Evolutionary conservation across 2,888 invertebrate genomes (phyloP).

Genomic region (Hirtodrosophila duncani): DNA sequence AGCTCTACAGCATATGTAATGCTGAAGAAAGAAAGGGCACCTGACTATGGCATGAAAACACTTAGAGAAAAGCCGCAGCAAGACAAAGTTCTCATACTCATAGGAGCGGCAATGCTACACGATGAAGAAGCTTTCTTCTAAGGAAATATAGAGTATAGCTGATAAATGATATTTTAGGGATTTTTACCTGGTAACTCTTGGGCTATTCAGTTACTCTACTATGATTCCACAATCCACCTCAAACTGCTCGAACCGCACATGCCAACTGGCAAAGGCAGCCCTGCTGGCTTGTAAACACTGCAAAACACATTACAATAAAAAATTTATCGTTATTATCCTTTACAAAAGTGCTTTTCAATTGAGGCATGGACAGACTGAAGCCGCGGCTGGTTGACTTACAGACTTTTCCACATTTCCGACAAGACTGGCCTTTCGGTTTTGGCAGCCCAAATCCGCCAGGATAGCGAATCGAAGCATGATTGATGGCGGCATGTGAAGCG

Average conservation of each 20-base stretch:
- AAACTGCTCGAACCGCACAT: conserved; percentile 17
- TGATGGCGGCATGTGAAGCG: conserved; percentile 45
- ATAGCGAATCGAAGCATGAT: conserved; percentile 43
- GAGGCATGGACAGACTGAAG: conserved; percentile 46
- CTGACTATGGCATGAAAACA: no score
- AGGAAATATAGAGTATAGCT: no score
- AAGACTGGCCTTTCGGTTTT: conserved; percentile 5
- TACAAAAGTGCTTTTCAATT: conserved; percentile 74
- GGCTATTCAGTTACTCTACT: no score
- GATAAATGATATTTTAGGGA: no score
- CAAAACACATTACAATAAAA: conserved; percentile 72
- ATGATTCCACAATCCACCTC: no score
- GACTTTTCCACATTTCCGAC: conserved; percentile 16
- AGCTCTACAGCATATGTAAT: not conserved
- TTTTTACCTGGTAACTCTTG: no score
- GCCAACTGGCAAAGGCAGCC: conserved; percentile 30
- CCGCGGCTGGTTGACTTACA: conserved; percentile 33
- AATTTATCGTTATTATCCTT: conserved; percentile 74
- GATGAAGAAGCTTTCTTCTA: no score
- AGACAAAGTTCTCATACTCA: no score
- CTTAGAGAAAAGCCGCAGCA: no score
- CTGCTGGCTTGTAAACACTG: conserved; percentile 61
- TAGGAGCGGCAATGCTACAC: no score
- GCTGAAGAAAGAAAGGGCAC: no score
- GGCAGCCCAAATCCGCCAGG: conserved; percentile 1